Conservation (phyloP, 2,888 invertebrate genomes). For the Brachylomia viminalis region DNA sequence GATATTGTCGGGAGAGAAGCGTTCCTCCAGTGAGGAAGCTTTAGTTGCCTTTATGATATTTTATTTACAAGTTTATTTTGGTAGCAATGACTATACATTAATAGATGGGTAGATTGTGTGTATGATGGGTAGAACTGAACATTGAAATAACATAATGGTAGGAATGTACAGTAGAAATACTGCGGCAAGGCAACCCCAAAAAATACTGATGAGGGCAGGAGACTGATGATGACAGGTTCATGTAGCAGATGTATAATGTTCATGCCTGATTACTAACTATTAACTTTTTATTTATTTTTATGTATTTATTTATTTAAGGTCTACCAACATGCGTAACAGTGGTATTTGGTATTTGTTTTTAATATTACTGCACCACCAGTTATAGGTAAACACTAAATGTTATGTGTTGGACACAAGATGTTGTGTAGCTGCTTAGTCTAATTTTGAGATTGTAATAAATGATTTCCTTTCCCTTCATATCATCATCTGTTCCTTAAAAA, state of each 20-base stretch:
- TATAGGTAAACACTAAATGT: conserved; percentile 30
- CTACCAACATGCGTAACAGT: conserved; percentile 18
- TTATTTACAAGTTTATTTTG: not conserved
- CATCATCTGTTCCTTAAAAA: not conserved
- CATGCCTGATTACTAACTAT: not conserved
- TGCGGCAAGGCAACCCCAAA: not conserved
- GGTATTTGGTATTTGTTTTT: conserved; percentile 22
- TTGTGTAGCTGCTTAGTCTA: not conserved
- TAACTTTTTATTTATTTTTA: conserved; percentile 9
- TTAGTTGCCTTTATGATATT: not conserved
- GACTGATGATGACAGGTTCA: too few relatives aligned
- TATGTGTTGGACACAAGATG: conserved; percentile 5
- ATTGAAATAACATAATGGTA: not conserved
- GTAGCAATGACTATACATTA: not conserved
- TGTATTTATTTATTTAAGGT: conserved; percentile 36
- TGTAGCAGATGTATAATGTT: not conserved
- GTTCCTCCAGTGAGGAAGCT: too few relatives aligned
- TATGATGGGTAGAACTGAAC: not conserved
- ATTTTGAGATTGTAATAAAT: not conserved
- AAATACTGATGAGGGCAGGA: not conserved
- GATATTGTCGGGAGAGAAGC: too few relatives aligned
- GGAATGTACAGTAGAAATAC: not conserved
- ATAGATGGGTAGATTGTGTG: not conserved
- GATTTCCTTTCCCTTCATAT: not conserved
- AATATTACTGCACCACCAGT: conserved; percentile 25